Evolutionary conservation across 2,888 invertebrate genomes (phyloP), one percentile per base, ranked within the genome.

Genomic region (Drosophila cracens): DNA sequence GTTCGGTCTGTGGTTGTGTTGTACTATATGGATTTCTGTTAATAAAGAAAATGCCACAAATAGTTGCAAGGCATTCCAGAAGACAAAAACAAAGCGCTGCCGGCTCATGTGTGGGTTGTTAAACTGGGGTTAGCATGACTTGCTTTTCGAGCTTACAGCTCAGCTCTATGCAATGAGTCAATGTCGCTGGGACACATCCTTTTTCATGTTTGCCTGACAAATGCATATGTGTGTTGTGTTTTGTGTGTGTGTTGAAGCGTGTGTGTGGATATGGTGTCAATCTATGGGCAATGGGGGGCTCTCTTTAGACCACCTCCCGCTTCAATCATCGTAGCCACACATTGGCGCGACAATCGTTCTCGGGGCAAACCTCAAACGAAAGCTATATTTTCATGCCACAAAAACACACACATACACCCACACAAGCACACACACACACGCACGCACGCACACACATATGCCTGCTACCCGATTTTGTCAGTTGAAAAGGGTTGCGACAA

Each of bases 401-500:
- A 46, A 51, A 48, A 58, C 36, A 54, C 51, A 58, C 27, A 40
- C 36, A 25, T 16, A 40, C 40, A 54, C 0, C 10, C 43, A 7
- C 36, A 52, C 25, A 34, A 25, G 25, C 31, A 48, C 48, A 34
- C 43, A 40, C 36, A 34, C n/a, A 52, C 33, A 40, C n/a, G 25
- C 40, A n/a, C 33, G 11, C 10, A 25, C 38, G 3, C 36, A 52
- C 29, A 46, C n/a, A 29, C 40, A n/a, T 5, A 38, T n/a, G 18
- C 21, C 70, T 73, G 67, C 70, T 61, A 49, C 56, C 57, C 70
- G 67, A 73, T 87, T 74, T 89, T 86, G 83, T 70, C 87, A 79
- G 76, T 72, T 86, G 82, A 82, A 87, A 87, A 87, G 87, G 87
- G 87, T 87, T 82, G 80, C 70, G 81, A 81, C 82, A 87, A 84